Evolutionary conservation across 1,140 invertebrate genomes (phyloP).

Genomic region (Periplaneta americana): DNA sequence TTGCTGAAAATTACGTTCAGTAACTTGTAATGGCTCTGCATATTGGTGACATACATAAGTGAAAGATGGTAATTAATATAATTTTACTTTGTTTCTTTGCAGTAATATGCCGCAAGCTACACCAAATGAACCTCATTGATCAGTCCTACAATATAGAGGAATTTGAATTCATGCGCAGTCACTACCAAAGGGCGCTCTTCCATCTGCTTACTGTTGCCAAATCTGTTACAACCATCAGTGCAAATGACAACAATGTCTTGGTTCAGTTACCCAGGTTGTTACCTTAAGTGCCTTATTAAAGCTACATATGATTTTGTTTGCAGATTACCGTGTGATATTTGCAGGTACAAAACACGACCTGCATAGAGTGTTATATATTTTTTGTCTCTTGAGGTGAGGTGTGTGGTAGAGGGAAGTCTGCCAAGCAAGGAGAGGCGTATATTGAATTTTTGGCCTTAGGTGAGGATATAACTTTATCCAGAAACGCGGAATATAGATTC

Average conservation of each 20-base stretch:
- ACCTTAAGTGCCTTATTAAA: no score
- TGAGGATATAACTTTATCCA: no score
- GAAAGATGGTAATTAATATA: no score
- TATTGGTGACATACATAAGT: not conserved
- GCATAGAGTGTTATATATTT: no score
- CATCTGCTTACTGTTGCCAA: constrained; percentile 50
- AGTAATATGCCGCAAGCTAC: constrained; percentile 56
- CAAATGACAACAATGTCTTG: constrained; percentile 1
- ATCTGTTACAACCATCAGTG: constrained; percentile 25
- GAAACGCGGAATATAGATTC: no score
- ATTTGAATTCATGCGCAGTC: constrained; percentile 55
- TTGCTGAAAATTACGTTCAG: not conserved
- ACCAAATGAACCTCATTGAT: constrained; percentile 59
- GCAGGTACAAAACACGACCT: no score
- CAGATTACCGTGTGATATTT: no score
- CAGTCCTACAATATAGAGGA: constrained; percentile 56
- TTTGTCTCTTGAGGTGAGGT: no score
- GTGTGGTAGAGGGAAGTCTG: no score
- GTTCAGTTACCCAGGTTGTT: not conserved
- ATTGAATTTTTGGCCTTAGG: no score
- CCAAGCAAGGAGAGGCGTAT: no score
- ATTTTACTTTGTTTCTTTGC: constrained; percentile 18
- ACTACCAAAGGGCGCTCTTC: constrained; percentile 56
- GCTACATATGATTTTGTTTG: no score
- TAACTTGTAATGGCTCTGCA: not conserved